Conservation (phyloP, 2,113 vertebrate genomes). For the Proteles cristata region DNA sequence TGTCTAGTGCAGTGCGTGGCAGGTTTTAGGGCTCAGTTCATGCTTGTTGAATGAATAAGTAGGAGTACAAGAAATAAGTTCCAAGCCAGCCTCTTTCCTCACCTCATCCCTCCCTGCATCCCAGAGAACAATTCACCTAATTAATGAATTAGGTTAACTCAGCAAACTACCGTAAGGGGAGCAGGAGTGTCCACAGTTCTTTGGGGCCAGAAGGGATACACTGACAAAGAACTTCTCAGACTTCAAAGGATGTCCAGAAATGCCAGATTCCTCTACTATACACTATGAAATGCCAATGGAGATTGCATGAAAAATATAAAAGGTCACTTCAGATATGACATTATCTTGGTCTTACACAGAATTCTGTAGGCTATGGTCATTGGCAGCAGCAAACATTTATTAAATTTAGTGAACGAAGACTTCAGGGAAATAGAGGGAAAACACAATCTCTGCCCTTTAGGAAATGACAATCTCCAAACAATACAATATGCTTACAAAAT, state of each 20-base stretch:
- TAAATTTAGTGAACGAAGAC: not conserved
- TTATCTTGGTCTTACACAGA: not conserved
- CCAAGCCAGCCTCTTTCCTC: not conserved
- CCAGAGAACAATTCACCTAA: not conserved
- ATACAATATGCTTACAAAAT: constrained; percentile 29
- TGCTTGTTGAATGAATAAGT: not conserved
- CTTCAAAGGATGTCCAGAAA: not conserved
- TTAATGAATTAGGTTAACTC: not conserved
- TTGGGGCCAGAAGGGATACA: not conserved
- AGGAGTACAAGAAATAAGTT: not conserved
- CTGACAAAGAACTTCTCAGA: not conserved
- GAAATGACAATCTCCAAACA: constrained; percentile 44
- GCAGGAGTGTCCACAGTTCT: not conserved
- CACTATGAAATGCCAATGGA: not conserved
- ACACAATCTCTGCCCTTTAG: constrained; percentile 42
- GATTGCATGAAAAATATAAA: not conserved
- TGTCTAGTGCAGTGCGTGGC: not conserved
- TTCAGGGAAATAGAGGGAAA: constrained; percentile 14
- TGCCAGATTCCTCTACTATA: not conserved
- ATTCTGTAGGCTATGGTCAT: not conserved
- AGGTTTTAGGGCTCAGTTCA: not conserved
- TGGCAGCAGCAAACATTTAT: not conserved
- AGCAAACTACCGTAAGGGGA: not conserved
- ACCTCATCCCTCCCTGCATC: not conserved
- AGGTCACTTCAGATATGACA: not conserved